Percentiles rank a stretch among this genome's conserved stretches.
Conservation (phyloP, 2,113 vertebrate species). For the Toxostoma redivivum region DNA sequence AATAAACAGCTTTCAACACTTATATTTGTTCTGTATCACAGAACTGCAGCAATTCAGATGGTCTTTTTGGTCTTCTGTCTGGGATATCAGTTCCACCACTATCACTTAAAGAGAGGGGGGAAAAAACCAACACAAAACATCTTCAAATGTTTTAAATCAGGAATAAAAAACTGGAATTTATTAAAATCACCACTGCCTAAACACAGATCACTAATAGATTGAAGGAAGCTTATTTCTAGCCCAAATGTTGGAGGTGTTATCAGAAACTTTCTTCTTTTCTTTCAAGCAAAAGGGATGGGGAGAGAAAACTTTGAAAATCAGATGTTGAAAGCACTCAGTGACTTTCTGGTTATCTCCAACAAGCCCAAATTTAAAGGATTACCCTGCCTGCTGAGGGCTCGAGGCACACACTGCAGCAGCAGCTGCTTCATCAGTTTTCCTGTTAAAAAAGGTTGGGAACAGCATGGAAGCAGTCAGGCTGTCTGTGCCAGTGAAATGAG, state of each 20-base stretch:
- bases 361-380: not conserved
- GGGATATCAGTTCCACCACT: not conserved
- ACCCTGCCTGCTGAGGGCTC: not conserved
- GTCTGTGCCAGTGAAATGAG: not conserved
- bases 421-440: not conserved
- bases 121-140: not conserved
- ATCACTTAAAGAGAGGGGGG: fast-evolving
- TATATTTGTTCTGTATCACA: not conserved
- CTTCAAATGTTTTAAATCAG: not conserved
- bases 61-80: not conserved
- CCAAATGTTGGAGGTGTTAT: not conserved
- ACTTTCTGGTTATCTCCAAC: not conserved
- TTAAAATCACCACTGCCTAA: not conserved
- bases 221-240: not conserved
- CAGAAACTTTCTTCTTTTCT: not conserved
- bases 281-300: not conserved
- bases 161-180: not conserved
- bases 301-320: not conserved
- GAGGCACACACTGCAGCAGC: not conserved
- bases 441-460: not conserved
- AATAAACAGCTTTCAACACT: not conserved
- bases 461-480: not conserved
- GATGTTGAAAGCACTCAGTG: not conserved
- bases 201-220: not conserved
- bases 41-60: not conserved